A percentile compares a stretch with the other conserved stretches of the same genome.
These are phyloP conservation scores for Aphidius ervi DNA, from an alignment of 1,140 invertebrate genomes.

Conservation along the genomic window DNA sequence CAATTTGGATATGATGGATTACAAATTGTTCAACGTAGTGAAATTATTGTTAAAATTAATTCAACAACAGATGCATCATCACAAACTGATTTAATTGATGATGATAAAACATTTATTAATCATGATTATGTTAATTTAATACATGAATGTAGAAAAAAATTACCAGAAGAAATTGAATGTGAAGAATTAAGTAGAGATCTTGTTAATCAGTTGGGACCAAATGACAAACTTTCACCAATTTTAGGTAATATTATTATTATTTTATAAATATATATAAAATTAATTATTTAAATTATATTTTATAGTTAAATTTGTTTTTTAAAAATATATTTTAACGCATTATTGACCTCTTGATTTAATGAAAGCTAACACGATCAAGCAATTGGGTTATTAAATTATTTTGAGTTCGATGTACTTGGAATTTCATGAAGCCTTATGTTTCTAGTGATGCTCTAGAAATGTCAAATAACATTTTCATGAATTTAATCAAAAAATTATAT, in stretches of 20 bases:
- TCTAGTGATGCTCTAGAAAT: background rate
- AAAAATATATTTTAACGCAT: too few species aligned
- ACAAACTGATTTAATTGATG: constrained; percentile 56
- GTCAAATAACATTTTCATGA: background rate
- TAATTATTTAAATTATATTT: background rate
- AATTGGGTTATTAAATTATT: constrained; percentile 44
- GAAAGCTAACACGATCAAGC: constrained; percentile 43
- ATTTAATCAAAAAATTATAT: background rate
- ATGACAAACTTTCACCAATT: constrained; percentile 67
- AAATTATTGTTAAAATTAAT: constrained; percentile 60
- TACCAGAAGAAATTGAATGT: constrained; percentile 77
- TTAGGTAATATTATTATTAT: constrained; percentile 47
- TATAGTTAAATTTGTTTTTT: too few species aligned
- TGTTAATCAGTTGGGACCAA: constrained; percentile 64
- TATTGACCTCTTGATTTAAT: constrained; percentile 45
- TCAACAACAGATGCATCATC: constrained; percentile 60
- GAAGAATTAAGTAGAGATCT: constrained; percentile 71
- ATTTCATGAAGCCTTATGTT: background rate
- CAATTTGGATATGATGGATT: constrained; percentile 52
- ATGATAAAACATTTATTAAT: constrained; percentile 9
- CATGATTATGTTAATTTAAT: constrained; percentile 23
- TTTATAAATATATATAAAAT: constrained; percentile 13
- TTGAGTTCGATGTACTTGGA: constrained; percentile 16
- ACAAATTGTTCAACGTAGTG: constrained; percentile 59
- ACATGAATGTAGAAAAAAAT: constrained; percentile 53